Evolutionary conservation across 2,888 invertebrate species (phyloP), one percentile per base, ranked within the genome.

Genomic region (Branchellion lobata): DNA sequence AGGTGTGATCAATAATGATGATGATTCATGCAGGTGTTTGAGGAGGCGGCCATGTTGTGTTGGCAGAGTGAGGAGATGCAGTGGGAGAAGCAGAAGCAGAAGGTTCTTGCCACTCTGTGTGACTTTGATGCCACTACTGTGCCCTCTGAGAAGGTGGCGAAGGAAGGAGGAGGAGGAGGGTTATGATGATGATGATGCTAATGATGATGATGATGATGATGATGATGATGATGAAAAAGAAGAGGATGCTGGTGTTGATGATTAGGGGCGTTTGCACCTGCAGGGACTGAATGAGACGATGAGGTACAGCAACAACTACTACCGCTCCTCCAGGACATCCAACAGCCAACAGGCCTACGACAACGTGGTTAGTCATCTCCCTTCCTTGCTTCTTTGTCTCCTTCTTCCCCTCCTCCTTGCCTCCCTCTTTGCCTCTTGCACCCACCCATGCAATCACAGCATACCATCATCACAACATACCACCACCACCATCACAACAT

Each of bases 81-180:
- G 87, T 97, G 96, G 96, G 94, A 94, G 82, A 91, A 92, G 86
- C 94, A 95, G 86, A 94, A 96, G 87, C 91, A 92, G 80, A 93
- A 93, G 85, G 90, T 96, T 77, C 91, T 96, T 87, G 94, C 94
- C 87, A 92, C 95, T 0, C 91, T 96, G 89, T 92, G 94, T 80
- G 94, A 94, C 0, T 92, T 93, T 1, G 93, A 85, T 86, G 31
- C 85, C 61, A 57, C 61, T 57, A 14, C 61, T n/a, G 21, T 8
- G 11, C 8, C 61, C 3, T 24, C 24, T 57, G 61, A 57, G 21
- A 57, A 57, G 24, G 61, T 57, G 24, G 11, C 14, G 5, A 14
- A 5, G 14, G 40, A 14, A 14, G 40, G 40, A 14, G 40, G 40
- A 14, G 40, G 40, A 14, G 40, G 40, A 14, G 40, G 40, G 40